Percentiles rank a stretch among this genome's conserved stretches.
phyloP scores from a whole-genome alignment of 2,113 vertebrate genomes.

The Ceyx melanurus region DNA sequence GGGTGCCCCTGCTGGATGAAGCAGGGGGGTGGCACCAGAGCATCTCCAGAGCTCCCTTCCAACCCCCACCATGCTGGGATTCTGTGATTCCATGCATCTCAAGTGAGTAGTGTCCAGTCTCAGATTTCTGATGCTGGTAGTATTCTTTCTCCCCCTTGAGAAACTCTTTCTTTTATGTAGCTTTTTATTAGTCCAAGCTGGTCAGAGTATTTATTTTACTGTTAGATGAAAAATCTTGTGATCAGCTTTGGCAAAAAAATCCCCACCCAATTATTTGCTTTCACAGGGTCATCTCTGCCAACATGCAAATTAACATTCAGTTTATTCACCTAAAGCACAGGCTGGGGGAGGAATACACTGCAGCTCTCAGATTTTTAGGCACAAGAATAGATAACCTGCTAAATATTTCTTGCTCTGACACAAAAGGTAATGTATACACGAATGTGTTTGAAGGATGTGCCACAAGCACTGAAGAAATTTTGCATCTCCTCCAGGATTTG shows the following conservation, averaged over 20 bases:
- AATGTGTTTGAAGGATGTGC: not conserved
- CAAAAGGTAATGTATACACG: rapidly evolving
- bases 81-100: not conserved
- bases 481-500: not conserved
- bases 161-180: not conserved
- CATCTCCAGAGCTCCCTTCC: too few species aligned
- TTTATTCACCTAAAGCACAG: not conserved
- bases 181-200: not conserved
- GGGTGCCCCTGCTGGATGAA: too few species aligned
- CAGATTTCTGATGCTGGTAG: not conserved
- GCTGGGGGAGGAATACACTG: not conserved
- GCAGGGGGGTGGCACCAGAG: too few species aligned
- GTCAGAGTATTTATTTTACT: not conserved
- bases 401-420: not conserved
- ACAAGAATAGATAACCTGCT: not conserved
- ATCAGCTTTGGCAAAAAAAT: not conserved
- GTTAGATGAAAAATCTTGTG: not conserved
- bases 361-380: not conserved
- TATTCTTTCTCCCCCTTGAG: not conserved
- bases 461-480: not conserved
- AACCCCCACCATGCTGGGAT: too few species aligned
- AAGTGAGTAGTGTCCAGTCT: not conserved
- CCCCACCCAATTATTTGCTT: not conserved
- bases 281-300: not conserved
- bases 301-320: not conserved